Evolutionary conservation across 2,888 invertebrate genomes (phyloP).

Genomic region (Eristalis pertinax): DNA sequence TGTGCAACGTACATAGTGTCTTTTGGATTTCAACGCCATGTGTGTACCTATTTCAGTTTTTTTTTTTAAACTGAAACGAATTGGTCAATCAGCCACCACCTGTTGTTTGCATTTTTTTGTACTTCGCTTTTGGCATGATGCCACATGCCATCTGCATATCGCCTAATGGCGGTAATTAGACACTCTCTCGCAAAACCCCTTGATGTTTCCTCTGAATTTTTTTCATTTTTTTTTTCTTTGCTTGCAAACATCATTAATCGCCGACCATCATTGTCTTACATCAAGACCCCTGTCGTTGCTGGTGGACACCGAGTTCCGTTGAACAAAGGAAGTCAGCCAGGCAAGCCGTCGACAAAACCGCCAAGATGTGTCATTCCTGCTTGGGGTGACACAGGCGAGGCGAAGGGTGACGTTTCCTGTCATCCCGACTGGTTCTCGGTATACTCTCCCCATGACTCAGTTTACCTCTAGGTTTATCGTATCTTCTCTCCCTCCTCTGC

Average conservation of each 20-base stretch:
- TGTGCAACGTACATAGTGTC: constrained; percentile 26
- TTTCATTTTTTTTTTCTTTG: constrained; percentile 1
- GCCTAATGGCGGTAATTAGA: constrained; percentile 47
- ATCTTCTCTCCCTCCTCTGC: neutral
- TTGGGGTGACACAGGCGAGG: constrained; percentile 1
- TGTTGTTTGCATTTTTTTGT: constrained; percentile 5
- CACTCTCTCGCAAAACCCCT: neutral
- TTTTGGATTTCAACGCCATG: constrained; percentile 31
- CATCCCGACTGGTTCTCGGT: neutral
- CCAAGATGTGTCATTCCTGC: constrained; percentile 23
- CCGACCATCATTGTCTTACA: constrained; percentile 11
- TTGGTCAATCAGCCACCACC: constrained; percentile 56
- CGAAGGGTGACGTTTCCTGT: constrained; percentile 62
- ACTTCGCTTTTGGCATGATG: constrained; percentile 32
- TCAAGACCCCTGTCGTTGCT: neutral
- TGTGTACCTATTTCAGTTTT: constrained; percentile 45
- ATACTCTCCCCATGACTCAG: neutral
- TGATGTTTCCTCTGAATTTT: neutral
- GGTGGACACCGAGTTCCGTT: neutral
- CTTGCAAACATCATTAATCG: constrained; percentile 14
- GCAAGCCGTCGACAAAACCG: neutral
- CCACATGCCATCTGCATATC: constrained; percentile 59
- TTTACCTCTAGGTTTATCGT: too few species aligned
- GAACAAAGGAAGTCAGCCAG: constrained; percentile 31
- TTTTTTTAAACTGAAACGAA: constrained; percentile 8